Conservation (phyloP, 2,797 vertebrate genomes). For the Varecia variegata region DNA sequence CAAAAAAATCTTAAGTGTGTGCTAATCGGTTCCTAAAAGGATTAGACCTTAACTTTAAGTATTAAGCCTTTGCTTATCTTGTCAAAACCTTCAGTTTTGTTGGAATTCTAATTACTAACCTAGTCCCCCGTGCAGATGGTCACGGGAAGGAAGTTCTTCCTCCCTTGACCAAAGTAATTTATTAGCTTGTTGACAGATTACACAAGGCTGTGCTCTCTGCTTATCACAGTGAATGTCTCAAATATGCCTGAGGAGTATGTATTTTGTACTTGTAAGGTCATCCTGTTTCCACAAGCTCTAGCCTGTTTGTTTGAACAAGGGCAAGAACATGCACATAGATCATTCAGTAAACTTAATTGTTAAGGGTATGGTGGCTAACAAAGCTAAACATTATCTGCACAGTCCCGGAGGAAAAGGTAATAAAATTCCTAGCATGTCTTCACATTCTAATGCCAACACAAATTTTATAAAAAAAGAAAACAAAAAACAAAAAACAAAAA, state of each 20-base stretch:
- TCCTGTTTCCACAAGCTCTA: conserved; percentile 76
- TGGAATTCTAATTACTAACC: conserved; percentile 69
- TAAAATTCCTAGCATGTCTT: conserved; percentile 58
- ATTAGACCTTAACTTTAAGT: conserved; percentile 68
- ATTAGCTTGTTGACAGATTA: conserved; percentile 82
- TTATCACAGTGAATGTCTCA: conserved; percentile 72
- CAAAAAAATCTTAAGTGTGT: conserved; percentile 36
- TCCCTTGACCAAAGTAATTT: conserved; percentile 76
- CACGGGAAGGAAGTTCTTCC: conserved; percentile 64
- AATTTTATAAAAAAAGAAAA: conserved; percentile 48
- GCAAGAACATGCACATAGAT: conserved; percentile 73
- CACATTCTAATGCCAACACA: conserved; percentile 55
- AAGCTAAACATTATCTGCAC: conserved; percentile 61
- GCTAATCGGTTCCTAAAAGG: conserved; percentile 70
- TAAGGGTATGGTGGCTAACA: conserved; percentile 69
- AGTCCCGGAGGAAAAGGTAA: conserved; percentile 15
- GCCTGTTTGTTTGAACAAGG: conserved; percentile 81
- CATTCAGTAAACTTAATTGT: conserved; percentile 75
- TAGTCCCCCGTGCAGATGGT: conserved; percentile 68
- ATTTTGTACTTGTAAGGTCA: conserved; percentile 78
- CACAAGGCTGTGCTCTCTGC: conserved; percentile 73
- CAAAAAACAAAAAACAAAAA: no score
- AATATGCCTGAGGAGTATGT: conserved; percentile 77
- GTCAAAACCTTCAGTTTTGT: conserved; percentile 61
- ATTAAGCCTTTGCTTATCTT: conserved; percentile 71